Evolutionary conservation across 1,140 invertebrate genomes (phyloP).

Genomic region (Ganaspis sp.): DNA sequence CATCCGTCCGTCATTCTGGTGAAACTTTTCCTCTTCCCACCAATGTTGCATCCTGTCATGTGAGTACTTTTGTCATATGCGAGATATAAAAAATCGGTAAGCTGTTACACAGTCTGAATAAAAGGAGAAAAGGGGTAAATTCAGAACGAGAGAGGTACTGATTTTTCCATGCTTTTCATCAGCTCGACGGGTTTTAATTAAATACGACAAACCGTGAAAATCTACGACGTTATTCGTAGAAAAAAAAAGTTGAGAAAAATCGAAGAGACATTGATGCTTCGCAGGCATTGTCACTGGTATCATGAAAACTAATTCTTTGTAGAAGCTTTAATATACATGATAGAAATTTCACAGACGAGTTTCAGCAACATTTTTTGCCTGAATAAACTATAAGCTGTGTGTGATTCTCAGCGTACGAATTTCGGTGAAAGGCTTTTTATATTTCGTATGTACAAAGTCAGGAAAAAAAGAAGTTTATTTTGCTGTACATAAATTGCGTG

Average conservation of each 20-base stretch:
- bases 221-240: conserved; percentile 25
- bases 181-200: conserved; percentile 28
- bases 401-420: neutral
- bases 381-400: neutral
- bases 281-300: conserved; percentile 4
- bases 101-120: conserved; percentile 16
- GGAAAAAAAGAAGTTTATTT: neutral
- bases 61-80: conserved; percentile 30
- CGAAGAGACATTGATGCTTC: conserved; percentile 19
- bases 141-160: conserved; percentile 13
- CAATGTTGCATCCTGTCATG: conserved; percentile 20
- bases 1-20: conserved; percentile 16
- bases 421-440: neutral
- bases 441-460: neutral
- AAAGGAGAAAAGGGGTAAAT: conserved; percentile 10
- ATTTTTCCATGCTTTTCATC: conserved; percentile 29
- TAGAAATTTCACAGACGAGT: neutral
- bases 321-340: neutral
- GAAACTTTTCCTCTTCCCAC: conserved; percentile 22
- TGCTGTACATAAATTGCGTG: neutral
- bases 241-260: conserved; percentile 4
- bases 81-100: conserved; percentile 25
- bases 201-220: conserved; percentile 27
- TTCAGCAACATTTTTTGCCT: neutral
- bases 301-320: conserved; percentile 17